A percentile compares a stretch with the other conserved stretches of the same genome.
Evolutionary conservation across 1,140 invertebrate species (phyloP).

Genomic region (Sarcophaga bullata): DNA sequence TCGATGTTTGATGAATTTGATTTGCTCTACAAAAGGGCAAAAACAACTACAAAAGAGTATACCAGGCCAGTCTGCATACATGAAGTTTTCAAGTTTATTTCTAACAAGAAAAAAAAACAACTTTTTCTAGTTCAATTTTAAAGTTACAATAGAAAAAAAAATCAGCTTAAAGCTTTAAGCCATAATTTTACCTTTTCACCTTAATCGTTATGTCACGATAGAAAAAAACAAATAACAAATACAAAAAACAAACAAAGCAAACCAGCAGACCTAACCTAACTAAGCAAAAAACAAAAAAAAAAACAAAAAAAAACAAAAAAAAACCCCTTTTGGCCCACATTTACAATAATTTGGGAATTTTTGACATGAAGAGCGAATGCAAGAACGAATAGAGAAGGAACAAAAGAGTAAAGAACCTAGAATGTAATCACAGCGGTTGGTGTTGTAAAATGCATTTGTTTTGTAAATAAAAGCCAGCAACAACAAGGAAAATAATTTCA

Average conservation of each 20-base stretch:
- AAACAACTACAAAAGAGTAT: too few species aligned
- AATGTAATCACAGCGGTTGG: constrained; percentile 36
- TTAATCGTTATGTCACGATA: background rate
- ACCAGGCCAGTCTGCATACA: too few species aligned
- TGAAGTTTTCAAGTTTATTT: too few species aligned
- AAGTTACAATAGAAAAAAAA: background rate
- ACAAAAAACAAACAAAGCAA: too few species aligned
- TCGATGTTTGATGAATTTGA: too few species aligned
- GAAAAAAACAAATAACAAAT: too few species aligned
- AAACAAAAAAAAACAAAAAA: background rate
- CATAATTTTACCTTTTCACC: background rate
- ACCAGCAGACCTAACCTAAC: too few species aligned
- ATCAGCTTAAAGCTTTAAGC: background rate
- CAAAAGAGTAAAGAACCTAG: too few species aligned
- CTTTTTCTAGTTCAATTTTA: too few species aligned
- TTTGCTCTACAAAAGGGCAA: too few species aligned
- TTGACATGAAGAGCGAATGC: constrained; percentile 14
- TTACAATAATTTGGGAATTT: constrained; percentile 38
- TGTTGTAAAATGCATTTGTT: constrained; percentile 38
- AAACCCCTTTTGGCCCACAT: constrained; percentile 36
- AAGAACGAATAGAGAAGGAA: background rate
- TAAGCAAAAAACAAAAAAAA: background rate
- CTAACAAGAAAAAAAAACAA: too few species aligned
- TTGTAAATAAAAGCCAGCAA: constrained; percentile 28
- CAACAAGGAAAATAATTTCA: constrained; percentile 34